A percentile compares a stretch with the other conserved stretches of the same genome.
These are phyloP conservation scores for Hydraecia micacea DNA, from an alignment of 2,888 invertebrate genomes.

Conservation along the genomic window DNA sequence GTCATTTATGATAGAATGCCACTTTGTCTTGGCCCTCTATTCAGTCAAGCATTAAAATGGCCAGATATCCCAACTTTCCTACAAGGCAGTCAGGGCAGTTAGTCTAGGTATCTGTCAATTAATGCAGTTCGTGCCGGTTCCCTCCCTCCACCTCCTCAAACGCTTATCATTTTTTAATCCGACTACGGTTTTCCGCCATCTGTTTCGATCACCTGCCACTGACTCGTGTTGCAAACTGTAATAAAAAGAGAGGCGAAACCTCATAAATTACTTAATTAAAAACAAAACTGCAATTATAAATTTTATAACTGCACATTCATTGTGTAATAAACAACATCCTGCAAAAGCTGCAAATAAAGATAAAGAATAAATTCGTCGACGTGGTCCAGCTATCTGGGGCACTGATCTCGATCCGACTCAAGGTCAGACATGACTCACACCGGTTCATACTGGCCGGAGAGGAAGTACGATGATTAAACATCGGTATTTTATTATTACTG, in stretches of 20 bases:
- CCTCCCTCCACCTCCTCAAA: neutral
- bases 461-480: slow-evolving; percentile 28
- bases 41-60: neutral
- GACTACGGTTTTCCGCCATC: neutral
- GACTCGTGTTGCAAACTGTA: too few relatives aligned
- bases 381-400: slow-evolving; percentile 45
- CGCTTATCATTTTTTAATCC: neutral
- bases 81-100: neutral
- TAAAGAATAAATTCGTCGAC: slow-evolving; percentile 24
- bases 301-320: slow-evolving; percentile 10
- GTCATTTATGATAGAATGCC: neutral
- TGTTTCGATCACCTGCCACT: neutral
- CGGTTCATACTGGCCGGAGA: neutral
- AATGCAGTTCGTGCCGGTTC: neutral
- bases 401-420: slow-evolving; percentile 49
- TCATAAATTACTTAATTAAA: slow-evolving; percentile 9
- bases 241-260: neutral
- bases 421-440: slow-evolving; percentile 46
- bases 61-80: neutral
- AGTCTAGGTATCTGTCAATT: neutral
- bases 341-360: slow-evolving; percentile 24
- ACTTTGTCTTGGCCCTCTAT: neutral
- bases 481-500: slow-evolving; percentile 24
- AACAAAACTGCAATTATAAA: neutral
- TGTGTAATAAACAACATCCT: slow-evolving; percentile 18